Evolutionary conservation across 2,888 invertebrate species (phyloP).

Genomic region (Actias luna): DNA sequence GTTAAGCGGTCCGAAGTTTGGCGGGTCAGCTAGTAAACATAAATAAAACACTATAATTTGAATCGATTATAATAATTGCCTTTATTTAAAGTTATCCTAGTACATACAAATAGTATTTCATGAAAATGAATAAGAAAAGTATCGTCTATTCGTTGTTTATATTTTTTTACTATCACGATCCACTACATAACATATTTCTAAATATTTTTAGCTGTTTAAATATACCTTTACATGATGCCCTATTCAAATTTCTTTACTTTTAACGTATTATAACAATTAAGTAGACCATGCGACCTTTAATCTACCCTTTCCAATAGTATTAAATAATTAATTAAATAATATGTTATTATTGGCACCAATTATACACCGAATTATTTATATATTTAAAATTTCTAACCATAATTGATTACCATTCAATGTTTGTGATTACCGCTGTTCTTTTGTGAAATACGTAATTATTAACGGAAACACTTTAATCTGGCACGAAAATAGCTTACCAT

Average conservation of each 20-base stretch:
- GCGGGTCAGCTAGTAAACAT: no score
- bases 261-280: neutral
- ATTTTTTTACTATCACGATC: neutral
- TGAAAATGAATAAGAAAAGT: neutral
- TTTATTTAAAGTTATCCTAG: neutral
- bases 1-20: no score
- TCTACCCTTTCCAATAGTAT: neutral
- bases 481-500: no score
- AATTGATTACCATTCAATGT: neutral
- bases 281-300: neutral
- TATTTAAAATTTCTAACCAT: no score
- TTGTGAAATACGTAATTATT: neutral
- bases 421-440: neutral
- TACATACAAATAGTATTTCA: neutral
- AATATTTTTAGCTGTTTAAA: neutral
- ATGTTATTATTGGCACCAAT: neutral
- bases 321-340: no score
- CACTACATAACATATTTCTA: neutral
- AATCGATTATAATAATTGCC: neutral
- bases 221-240: neutral
- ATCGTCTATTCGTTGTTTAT: conserved; percentile 1
- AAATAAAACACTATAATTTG: neutral
- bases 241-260: neutral
- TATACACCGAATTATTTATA: no score
- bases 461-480: neutral